Evolutionary conservation across 2,797 vertebrate species (phyloP).

Genomic region (Phoxinus dragarum): DNA sequence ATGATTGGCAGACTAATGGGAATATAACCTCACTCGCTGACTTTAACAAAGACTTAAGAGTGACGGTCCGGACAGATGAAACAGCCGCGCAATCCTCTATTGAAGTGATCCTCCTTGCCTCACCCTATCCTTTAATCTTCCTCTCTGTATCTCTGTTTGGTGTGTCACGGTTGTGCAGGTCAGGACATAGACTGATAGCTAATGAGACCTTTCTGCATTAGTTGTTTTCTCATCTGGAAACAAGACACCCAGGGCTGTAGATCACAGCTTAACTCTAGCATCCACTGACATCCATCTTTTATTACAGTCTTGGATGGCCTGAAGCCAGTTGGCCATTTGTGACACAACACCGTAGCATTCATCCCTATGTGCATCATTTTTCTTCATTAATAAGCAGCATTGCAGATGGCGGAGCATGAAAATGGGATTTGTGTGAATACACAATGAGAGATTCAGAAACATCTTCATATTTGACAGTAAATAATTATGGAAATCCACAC

Average conservation of each 20-base stretch:
- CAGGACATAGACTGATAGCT: slow-evolving; percentile 40
- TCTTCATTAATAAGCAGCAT: slow-evolving; percentile 25
- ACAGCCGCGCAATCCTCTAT: neutral
- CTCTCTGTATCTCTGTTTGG: slow-evolving; percentile 15
- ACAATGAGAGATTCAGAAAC: slow-evolving; percentile 15
- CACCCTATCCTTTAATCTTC: slow-evolving; percentile 24
- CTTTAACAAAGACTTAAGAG: slow-evolving; percentile 27
- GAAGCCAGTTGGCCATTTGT: neutral
- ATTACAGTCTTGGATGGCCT: neutral
- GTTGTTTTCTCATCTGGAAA: slow-evolving; percentile 38
- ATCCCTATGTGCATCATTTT: slow-evolving; percentile 26
- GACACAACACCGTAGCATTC: neutral
- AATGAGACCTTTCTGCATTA: slow-evolving; percentile 42
- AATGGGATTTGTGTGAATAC: slow-evolving; percentile 17
- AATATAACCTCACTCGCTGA: neutral
- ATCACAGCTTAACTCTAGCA: slow-evolving; percentile 34
- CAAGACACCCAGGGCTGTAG: slow-evolving; percentile 19
- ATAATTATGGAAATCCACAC: slow-evolving; percentile 18
- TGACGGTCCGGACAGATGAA: slow-evolving; percentile 13
- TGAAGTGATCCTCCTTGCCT: slow-evolving; percentile 20
- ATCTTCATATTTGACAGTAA: slow-evolving; percentile 15
- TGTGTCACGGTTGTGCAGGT: slow-evolving; percentile 23
- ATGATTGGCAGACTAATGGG: slow-evolving; percentile 13
- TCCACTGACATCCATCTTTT: slow-evolving; percentile 37
- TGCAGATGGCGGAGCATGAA: slow-evolving; percentile 30